Percentiles rank a stretch among this genome's conserved stretches.
Evolutionary conservation across 2,797 vertebrate genomes (phyloP).

Genomic region (Sebastes hubbsi): DNA sequence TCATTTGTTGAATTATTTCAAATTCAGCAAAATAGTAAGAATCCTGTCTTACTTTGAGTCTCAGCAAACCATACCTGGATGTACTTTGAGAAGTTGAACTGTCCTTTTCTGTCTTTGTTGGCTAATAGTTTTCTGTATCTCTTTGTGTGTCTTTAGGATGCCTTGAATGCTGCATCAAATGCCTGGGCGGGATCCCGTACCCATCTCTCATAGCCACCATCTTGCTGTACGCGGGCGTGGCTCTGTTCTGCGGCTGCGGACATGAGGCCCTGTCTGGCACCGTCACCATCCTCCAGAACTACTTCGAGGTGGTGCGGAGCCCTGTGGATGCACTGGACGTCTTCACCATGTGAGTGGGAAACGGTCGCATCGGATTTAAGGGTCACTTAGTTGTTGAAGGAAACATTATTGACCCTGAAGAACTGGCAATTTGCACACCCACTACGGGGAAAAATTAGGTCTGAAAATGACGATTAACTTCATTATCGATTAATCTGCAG

Average conservation of each 20-base stretch:
- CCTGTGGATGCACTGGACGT: slow-evolving; percentile 93
- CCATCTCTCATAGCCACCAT: slow-evolving; percentile 97
- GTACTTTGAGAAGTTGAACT: neutral
- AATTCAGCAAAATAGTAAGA: neutral
- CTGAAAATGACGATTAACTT: no score
- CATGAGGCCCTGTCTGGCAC: slow-evolving; percentile 97
- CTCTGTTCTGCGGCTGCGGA: slow-evolving; percentile 96
- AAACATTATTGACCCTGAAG: neutral
- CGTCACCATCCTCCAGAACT: slow-evolving; percentile 96
- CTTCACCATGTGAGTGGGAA: slow-evolving; percentile 93
- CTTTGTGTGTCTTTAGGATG: slow-evolving; percentile 83
- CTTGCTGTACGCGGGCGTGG: slow-evolving; percentile 95
- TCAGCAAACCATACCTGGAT: neutral
- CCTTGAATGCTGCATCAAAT: slow-evolving; percentile 98
- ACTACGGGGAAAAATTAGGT: neutral
- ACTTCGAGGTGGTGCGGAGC: slow-evolving; percentile 95
- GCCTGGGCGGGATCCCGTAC: slow-evolving; percentile 96
- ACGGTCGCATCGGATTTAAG: no score
- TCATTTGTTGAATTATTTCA: slow-evolving; percentile 43
- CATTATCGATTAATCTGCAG: no score
- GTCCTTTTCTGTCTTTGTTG: neutral
- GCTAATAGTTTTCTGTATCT: neutral
- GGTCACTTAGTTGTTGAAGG: neutral
- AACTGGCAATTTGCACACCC: neutral
- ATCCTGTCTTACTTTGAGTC: neutral